Conservation (phyloP, 1,140 invertebrate species). For the Campoletis sonorensis region DNA sequence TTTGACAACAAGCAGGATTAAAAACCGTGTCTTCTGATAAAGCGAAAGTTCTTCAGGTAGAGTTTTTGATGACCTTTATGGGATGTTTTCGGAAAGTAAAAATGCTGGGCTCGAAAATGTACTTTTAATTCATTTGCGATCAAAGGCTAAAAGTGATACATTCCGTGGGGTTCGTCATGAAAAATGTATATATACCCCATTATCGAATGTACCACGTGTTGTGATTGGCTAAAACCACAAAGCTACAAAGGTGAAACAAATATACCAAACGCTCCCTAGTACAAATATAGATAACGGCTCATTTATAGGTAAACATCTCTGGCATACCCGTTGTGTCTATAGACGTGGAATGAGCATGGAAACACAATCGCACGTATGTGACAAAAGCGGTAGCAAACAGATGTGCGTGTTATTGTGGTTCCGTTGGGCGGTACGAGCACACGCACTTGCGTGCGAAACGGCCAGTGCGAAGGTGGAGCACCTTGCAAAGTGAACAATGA, state of each 20-base stretch:
- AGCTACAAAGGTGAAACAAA: not conserved
- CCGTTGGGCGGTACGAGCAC: not conserved
- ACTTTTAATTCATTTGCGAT: too few species aligned
- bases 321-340: not conserved
- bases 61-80: too few species aligned
- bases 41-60: too few species aligned
- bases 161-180: too few species aligned
- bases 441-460: slow-evolving; percentile 23
- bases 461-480: slow-evolving; percentile 20
- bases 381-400: not conserved
- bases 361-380: not conserved
- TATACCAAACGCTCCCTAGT: not conserved
- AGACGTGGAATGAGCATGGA: not conserved
- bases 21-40: too few species aligned
- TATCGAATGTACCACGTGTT: too few species aligned
- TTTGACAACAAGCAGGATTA: too few species aligned
- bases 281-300: not conserved
- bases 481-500: slow-evolving; percentile 22
- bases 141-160: too few species aligned
- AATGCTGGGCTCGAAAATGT: too few species aligned
- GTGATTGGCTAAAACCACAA: not conserved
- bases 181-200: too few species aligned
- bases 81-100: too few species aligned
- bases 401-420: slow-evolving; percentile 15
- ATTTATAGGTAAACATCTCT: not conserved